Evolutionary conservation across 2,888 invertebrate species (phyloP).

Genomic region (Amblyjoppa fuscipennis): DNA sequence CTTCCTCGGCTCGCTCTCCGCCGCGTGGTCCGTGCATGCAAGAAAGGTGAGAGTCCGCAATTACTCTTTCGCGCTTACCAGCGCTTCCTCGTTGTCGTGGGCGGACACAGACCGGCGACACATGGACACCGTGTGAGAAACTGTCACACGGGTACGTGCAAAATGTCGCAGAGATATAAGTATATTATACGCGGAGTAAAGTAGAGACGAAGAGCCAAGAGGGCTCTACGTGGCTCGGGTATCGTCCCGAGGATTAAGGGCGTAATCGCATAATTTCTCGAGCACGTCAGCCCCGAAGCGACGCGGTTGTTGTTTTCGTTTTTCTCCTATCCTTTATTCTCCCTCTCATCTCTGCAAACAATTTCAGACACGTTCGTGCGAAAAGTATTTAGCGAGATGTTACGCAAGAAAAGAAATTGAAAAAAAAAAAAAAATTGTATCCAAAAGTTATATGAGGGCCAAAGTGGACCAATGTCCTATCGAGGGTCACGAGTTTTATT

Average conservation of each 20-base stretch:
- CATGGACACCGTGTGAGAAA: constrained; percentile 20
- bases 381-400: not conserved
- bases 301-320: not conserved
- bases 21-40: constrained; percentile 46
- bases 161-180: constrained; percentile 7
- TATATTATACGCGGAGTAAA: constrained; percentile 11
- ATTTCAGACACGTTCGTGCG: not conserved
- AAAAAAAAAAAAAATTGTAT: not conserved
- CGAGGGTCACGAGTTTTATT: too few species aligned
- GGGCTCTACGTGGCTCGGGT: constrained; percentile 29
- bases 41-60: constrained; percentile 71
- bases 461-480: too few species aligned
- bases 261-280: constrained; percentile 24
- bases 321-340: not conserved
- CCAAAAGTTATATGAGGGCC: not conserved
- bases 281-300: not conserved
- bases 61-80: constrained; percentile 70
- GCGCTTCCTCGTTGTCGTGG: constrained; percentile 8
- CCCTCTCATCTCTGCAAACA: not conserved
- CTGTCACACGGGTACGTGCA: constrained; percentile 19
- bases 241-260: constrained; percentile 39
- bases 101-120: constrained; percentile 5
- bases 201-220: not conserved
- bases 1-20: not conserved
- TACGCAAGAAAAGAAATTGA: not conserved